Evolutionary conservation across 2,888 invertebrate genomes (phyloP).

Genomic region (Andrena bicolor): DNA sequence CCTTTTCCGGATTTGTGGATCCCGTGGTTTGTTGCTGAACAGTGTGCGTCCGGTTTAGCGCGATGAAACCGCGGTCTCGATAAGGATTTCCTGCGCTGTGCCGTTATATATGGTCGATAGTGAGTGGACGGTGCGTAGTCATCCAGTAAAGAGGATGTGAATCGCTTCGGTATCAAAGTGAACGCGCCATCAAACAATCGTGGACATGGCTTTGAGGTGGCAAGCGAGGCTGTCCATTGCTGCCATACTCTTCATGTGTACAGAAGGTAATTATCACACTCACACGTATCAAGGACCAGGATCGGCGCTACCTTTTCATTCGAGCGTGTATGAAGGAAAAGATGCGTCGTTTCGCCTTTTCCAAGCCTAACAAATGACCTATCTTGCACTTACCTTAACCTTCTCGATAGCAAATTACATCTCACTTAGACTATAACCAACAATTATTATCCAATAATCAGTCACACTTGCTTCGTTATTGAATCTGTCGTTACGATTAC

Average conservation of each 20-base stretch:
- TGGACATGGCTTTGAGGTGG: constrained; percentile 84
- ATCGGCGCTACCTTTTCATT: not conserved
- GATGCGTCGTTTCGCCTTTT: not conserved
- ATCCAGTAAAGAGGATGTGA: constrained; percentile 67
- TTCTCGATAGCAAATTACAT: too few species aligned
- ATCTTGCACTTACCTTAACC: too few species aligned
- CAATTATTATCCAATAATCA: too few species aligned
- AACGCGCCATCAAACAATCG: constrained; percentile 67
- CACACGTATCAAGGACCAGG: not conserved
- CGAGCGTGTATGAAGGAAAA: not conserved
- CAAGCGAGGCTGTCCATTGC: constrained; percentile 84
- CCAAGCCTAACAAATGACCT: too few species aligned
- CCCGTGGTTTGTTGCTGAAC: constrained; percentile 11
- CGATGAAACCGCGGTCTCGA: constrained; percentile 30
- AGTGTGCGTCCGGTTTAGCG: not conserved
- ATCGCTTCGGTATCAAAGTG: constrained; percentile 73
- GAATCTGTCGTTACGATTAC: too few species aligned
- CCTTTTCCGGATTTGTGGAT: not conserved
- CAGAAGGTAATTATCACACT: constrained; percentile 80
- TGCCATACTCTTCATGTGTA: constrained; percentile 84
- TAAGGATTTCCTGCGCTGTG: constrained; percentile 49
- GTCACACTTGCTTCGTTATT: too few species aligned
- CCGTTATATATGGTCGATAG: constrained; percentile 38
- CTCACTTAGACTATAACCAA: too few species aligned
- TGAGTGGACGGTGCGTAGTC: constrained; percentile 59